Evolutionary conservation across 1,140 invertebrate genomes (phyloP).

Genomic region (Habropoda laboriosa): DNA sequence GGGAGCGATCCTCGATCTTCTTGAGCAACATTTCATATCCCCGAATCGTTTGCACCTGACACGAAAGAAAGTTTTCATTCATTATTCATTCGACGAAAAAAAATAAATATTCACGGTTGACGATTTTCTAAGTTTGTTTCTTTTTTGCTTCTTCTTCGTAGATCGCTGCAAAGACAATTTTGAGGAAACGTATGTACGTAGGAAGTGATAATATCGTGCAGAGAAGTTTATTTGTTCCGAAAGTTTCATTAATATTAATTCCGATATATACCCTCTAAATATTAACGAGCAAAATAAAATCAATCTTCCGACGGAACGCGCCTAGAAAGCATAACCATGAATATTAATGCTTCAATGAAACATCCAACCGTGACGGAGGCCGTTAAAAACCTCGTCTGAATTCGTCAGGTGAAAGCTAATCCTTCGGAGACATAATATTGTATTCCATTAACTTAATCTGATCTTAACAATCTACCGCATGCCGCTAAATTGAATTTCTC

Average conservation of each 20-base stretch:
- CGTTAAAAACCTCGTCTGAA: neutral
- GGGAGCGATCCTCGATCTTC: slow-evolving; percentile 70
- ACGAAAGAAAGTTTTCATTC: neutral
- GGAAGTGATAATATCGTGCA: neutral
- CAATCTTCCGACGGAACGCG: neutral
- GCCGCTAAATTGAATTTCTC: too few species aligned
- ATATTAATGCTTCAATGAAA: neutral
- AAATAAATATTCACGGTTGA: neutral
- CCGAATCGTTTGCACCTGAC: slow-evolving; percentile 68
- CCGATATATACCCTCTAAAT: neutral
- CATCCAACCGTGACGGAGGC: neutral
- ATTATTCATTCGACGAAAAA: neutral
- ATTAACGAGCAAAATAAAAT: neutral
- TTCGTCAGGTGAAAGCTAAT: neutral
- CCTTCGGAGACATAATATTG: neutral
- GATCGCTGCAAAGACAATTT: too few species aligned
- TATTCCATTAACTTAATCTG: neutral
- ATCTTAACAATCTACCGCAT: neutral
- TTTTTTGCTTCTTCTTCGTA: too few species aligned
- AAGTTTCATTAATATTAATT: neutral
- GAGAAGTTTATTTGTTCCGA: neutral
- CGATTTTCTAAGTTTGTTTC: too few species aligned
- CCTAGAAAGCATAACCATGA: slow-evolving; percentile 19
- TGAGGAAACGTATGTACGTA: too few species aligned
- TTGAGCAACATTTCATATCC: slow-evolving; percentile 69